These are phyloP conservation scores for Peromyscus attwateri DNA, from an alignment of 2,797 vertebrate species.

Conservation along the genomic window DNA sequence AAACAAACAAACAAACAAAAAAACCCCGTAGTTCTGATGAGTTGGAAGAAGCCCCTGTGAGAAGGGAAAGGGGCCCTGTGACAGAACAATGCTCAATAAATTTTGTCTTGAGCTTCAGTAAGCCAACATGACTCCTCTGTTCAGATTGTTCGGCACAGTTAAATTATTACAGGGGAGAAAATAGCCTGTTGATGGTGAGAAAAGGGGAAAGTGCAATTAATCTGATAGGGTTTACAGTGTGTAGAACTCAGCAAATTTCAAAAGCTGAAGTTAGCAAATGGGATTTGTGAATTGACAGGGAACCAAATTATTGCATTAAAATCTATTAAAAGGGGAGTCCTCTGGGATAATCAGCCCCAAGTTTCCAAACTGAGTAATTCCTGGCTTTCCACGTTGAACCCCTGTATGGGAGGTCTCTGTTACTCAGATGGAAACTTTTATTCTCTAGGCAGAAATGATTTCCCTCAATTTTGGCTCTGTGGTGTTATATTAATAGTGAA, in stretches of 20 bases:
- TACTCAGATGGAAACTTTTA: neutral
- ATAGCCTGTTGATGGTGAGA: neutral
- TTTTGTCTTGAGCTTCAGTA: neutral
- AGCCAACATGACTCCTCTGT: neutral
- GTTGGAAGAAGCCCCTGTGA: neutral
- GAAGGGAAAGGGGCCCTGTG: neutral
- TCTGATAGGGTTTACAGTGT: neutral
- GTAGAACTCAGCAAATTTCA: neutral
- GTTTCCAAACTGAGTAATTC: neutral
- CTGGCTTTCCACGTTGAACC: neutral
- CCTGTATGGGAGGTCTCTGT: neutral
- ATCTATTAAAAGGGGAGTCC: neutral
- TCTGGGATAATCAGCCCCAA: neutral
- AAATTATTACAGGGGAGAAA: neutral
- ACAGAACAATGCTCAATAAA: neutral
- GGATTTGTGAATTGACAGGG: neutral
- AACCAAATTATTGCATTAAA: slow-evolving; percentile 8
- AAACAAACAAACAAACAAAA: neutral
- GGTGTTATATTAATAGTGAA: neutral
- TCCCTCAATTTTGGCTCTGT: neutral
- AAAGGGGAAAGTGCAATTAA: neutral
- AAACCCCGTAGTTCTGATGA: neutral
- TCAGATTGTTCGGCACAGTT: neutral
- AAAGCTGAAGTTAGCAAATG: neutral
- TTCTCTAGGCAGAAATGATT: neutral